Evolutionary conservation across 1,140 invertebrate genomes (phyloP), one percentile per base, ranked within the genome.

Genomic region (Drosophila ohnishii): DNA sequence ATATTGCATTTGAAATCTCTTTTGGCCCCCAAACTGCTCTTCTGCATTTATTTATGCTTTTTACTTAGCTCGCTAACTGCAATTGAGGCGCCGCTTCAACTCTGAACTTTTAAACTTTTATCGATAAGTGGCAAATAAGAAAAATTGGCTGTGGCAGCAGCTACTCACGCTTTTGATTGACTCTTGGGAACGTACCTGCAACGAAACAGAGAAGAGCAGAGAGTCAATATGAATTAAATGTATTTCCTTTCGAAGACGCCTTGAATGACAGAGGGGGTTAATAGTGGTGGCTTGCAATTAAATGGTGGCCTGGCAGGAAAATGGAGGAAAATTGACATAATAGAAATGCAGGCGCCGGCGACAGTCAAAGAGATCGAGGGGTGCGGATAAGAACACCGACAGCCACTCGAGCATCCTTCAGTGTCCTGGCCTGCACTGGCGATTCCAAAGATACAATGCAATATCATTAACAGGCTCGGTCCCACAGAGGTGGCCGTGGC

Each of bases 141-240:
- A 87, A 28, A 75, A 75, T 65, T 69, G 50, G 59, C 69, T 75
- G 59, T 50, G 79, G 64, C 59, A 77, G 75, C 61, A 77, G 75
- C 61, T 88, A 88, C 84, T 88, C 78, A 88, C 84, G 84, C 77
- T 88, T 71, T 69, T 51, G 85, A 61, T 53, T 74, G 78, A 64
- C 62, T 75, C 62, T 75, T 75, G 80, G 40, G 39, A 88, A 88
- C 84, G 84, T 88, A 88, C 84, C 84, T 88, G 85, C 50, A 88
- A 80, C 28, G 80, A 88, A 66, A 66, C 42, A 53, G 51, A 25
- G 47, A 30, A 62, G 40, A 45, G 32, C 11, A 51, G 40, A 35
- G 58, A 77, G 65, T 78, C 53, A 77, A 71, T 77, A 73, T 66
- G 60, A 79, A 75, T 82, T 69, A 76, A 75, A 65, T 34, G 48